Evolutionary conservation across 2,888 invertebrate genomes (phyloP), one percentile per base, ranked within the genome.

Genomic region (Thelaira solivaga): DNA sequence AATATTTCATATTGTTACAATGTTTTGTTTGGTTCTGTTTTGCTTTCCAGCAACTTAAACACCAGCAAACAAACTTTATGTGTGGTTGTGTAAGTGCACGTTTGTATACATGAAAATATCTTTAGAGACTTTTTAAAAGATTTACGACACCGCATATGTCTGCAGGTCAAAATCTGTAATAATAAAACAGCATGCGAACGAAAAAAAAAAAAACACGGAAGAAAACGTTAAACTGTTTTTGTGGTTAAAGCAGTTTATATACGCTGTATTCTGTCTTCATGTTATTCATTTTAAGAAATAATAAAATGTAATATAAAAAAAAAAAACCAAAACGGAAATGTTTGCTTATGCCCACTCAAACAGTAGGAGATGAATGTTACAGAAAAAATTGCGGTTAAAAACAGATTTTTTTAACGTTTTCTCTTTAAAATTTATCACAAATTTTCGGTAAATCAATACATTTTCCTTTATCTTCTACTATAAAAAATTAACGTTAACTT

Each of bases 91-190:
- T 49, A 43, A 39, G 8, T 18, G 13, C 13, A 41, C 16, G 22
- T 20, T 8, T 18, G 26, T 43, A 13, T 31, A 64, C 34, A 24
- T 62, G 43, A 59, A 49, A 29, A 71, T 81, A 85, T 85, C 84
- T 86, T 84, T 65, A 84, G 85, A 81, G 84, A 85, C 82, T 84
- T 85, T 84, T 84, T 84, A 84, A 84, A 85, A 87, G 86, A 86
- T 86, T 87, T 87, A 86, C 87, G 85, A 85, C 84, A 83, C 83
- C 84, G 85, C 83, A 84, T 86, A 85, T 85, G 86, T 86, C 86
- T 84, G 84, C 84, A 83, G 86, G 86, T 86, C 87, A 84, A 82
- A 82, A 83, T 65, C 74, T 55, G 74, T 76, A 76, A 67, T 47
- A 69, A 34, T 18, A 34, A 64, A 64, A 69, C 49, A 69, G 41